Conservation (phyloP, 2,888 invertebrate genomes). For the Pollenia amentaria region DNA sequence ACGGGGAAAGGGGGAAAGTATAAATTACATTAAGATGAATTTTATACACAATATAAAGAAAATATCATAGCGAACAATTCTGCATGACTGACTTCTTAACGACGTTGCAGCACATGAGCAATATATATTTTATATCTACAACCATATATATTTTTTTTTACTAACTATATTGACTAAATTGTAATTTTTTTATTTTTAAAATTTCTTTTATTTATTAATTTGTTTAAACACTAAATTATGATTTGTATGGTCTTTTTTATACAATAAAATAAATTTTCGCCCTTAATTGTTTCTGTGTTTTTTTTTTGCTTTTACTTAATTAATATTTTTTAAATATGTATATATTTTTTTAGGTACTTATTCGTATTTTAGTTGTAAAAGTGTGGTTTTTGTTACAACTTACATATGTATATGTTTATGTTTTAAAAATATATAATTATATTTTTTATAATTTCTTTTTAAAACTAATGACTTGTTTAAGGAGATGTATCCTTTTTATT, state of each 20-base stretch:
- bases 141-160: slow-evolving; percentile 29
- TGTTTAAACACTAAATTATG: slow-evolving; percentile 53
- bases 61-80: too few relatives aligned
- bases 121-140: too few relatives aligned
- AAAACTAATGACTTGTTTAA: slow-evolving; percentile 26
- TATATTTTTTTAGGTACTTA: slow-evolving; percentile 56
- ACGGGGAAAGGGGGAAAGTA: too few relatives aligned
- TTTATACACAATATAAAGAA: too few relatives aligned
- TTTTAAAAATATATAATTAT: slow-evolving; percentile 19
- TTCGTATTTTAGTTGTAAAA: slow-evolving; percentile 49
- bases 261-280: slow-evolving; percentile 50
- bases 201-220: slow-evolving; percentile 19
- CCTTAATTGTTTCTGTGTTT: slow-evolving; percentile 15
- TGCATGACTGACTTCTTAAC: too few relatives aligned
- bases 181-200: slow-evolving; percentile 35
- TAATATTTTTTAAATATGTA: slow-evolving; percentile 24
- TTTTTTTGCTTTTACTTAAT: slow-evolving; percentile 40
- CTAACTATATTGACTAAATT: slow-evolving; percentile 54
- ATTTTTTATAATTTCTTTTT: neutral
- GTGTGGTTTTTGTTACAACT: slow-evolving; percentile 24
- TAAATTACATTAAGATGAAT: too few relatives aligned
- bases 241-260: slow-evolving; percentile 60
- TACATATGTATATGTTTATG: slow-evolving; percentile 5
- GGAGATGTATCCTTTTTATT: neutral
- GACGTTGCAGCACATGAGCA: too few relatives aligned